phyloP scores from a whole-genome alignment of 2,888 invertebrate genomes.

The Acheta domesticus region DNA sequence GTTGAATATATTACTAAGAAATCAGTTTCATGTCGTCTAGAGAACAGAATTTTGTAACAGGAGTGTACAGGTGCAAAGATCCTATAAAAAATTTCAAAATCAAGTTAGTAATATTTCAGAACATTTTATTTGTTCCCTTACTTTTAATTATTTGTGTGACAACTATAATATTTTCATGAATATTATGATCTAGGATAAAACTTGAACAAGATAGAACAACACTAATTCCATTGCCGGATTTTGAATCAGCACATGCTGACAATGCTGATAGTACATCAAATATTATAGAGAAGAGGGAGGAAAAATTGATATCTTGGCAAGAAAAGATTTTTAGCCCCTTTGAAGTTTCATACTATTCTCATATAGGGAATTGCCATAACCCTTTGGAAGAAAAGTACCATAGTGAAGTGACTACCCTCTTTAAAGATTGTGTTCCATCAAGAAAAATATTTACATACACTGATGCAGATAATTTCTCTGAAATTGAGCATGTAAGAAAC shows the following conservation, averaged over 20 bases:
- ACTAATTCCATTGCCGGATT: constrained; percentile 34
- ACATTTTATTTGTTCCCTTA: no score
- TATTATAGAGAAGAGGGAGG: constrained; percentile 40
- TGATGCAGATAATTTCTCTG: constrained; percentile 53
- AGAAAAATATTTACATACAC: constrained; percentile 57
- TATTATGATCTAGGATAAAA: constrained; percentile 32
- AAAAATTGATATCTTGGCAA: constrained; percentile 62
- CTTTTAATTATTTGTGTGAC: background rate
- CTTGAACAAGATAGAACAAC: constrained; percentile 36
- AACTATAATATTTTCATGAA: background rate
- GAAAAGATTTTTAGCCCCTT: constrained; percentile 62
- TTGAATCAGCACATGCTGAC: constrained; percentile 28
- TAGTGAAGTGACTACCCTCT: constrained; percentile 46
- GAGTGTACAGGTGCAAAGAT: constrained; percentile 54
- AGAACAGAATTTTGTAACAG: constrained; percentile 41
- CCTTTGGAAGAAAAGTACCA: constrained; percentile 60
- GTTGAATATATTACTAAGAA: no score
- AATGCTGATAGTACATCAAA: constrained; percentile 24
- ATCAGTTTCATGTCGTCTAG: background rate
- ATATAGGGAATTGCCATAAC: constrained; percentile 59
- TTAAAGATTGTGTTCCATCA: constrained; percentile 35
- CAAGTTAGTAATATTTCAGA: constrained; percentile 47
- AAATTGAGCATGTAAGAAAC: constrained; percentile 41
- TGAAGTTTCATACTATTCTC: constrained; percentile 53
- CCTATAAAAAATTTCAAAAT: constrained; percentile 53